Conservation (phyloP, 2,797 vertebrate genomes). For the Tympanoctomys barrerae region DNA sequence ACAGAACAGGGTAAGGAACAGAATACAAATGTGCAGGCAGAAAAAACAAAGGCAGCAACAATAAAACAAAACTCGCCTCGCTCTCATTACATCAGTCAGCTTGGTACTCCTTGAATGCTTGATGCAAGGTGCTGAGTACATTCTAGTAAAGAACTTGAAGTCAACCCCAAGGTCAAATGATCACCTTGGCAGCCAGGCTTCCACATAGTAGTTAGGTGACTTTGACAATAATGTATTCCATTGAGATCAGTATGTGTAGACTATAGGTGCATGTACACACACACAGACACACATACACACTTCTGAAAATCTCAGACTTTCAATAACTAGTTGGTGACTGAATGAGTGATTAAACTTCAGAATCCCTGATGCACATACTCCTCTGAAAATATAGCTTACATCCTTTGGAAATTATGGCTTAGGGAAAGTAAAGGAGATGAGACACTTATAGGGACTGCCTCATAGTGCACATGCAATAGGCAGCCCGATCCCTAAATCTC, state of each 20-base stretch:
- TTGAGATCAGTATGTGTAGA: not conserved
- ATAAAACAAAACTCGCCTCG: slow-evolving; percentile 45
- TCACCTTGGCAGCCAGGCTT: not conserved
- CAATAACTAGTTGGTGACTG: not conserved
- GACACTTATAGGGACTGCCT: not conserved
- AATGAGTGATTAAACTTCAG: not conserved
- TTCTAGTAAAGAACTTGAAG: slow-evolving; percentile 17
- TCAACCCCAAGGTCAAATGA: slow-evolving; percentile 9
- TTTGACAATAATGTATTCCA: not conserved
- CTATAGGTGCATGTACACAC: not conserved
- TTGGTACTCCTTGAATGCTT: slow-evolving; percentile 17
- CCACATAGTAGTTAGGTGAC: not conserved
- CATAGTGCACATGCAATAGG: too few species aligned
- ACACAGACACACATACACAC: not conserved
- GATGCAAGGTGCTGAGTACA: not conserved
- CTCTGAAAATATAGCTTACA: not conserved
- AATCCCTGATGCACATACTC: not conserved
- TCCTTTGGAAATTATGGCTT: not conserved
- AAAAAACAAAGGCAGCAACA: slow-evolving; percentile 78
- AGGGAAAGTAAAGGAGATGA: not conserved
- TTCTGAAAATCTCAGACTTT: not conserved
- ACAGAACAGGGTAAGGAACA: slow-evolving; percentile 61
- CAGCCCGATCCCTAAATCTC: not conserved
- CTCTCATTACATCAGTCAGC: slow-evolving; percentile 39
- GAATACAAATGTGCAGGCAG: slow-evolving; percentile 76